phyloP scores from a whole-genome alignment of 1,140 invertebrate genomes.

The Epicauta chinensis region DNA sequence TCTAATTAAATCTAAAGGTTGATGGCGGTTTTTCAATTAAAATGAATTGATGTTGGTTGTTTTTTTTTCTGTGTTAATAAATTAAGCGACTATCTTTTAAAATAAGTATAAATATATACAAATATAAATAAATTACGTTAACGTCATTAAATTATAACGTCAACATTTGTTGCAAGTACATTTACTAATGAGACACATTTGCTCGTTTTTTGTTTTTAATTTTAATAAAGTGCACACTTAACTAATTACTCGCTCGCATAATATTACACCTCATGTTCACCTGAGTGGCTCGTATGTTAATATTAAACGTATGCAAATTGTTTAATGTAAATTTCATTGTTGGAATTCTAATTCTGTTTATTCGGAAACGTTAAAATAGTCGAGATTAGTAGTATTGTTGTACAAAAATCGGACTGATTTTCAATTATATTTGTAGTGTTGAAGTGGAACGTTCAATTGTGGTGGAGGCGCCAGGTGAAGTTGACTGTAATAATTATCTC shows the following conservation, averaged over 20 bases:
- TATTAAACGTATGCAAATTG: too few species aligned
- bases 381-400: too few species aligned
- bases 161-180: slow-evolving; percentile 2
- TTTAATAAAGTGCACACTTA: slow-evolving; percentile 15
- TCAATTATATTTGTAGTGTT: too few species aligned
- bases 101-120: background rate
- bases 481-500: too few species aligned
- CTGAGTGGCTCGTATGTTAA: too few species aligned
- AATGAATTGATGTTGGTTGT: slow-evolving; percentile 1
- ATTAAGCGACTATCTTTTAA: slow-evolving; percentile 5
- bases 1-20: background rate
- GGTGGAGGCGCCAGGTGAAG: too few species aligned
- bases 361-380: too few species aligned
- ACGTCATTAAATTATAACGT: slow-evolving; percentile 10
- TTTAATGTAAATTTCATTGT: too few species aligned
- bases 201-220: slow-evolving; percentile 1
- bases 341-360: too few species aligned
- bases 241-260: slow-evolving; percentile 12
- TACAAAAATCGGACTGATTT: too few species aligned
- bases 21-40: slow-evolving; percentile 4
- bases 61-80: slow-evolving; percentile 8
- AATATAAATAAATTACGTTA: background rate
- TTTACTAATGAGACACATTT: slow-evolving; percentile 3
- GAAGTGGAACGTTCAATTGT: too few species aligned
- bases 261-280: slow-evolving; percentile 5